Evolutionary conservation across 2,113 vertebrate species (phyloP).

Genomic region (Myrmecophaga tridactyla): DNA sequence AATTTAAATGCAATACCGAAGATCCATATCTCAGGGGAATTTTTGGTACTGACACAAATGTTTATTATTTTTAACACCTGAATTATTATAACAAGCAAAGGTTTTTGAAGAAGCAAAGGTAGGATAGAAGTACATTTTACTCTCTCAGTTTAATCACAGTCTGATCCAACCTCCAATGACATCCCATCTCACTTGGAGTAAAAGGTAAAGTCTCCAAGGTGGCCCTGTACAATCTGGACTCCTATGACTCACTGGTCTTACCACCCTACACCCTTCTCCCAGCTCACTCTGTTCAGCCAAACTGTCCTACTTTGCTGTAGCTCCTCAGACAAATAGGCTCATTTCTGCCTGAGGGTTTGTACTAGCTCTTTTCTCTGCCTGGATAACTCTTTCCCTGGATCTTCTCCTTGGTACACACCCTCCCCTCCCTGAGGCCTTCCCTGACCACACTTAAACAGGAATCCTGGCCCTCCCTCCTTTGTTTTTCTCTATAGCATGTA

Average conservation of each 20-base stretch:
- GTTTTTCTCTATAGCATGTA: neutral
- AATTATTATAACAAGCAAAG: slow-evolving; percentile 3
- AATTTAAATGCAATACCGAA: slow-evolving; percentile 18
- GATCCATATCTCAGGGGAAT: slow-evolving; percentile 6
- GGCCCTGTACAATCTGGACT: neutral
- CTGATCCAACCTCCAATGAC: neutral
- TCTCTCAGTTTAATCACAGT: neutral
- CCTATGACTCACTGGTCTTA: neutral
- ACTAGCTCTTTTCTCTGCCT: neutral
- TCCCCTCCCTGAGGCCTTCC: neutral
- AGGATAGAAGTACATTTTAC: neutral
- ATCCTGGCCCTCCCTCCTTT: neutral
- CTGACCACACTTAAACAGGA: neutral
- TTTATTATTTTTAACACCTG: slow-evolving; percentile 38
- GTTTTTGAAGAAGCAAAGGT: neutral
- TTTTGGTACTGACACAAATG: slow-evolving; percentile 26
- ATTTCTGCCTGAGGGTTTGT: neutral
- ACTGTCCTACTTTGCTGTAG: neutral
- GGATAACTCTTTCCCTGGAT: neutral
- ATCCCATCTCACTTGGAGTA: neutral
- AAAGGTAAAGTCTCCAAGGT: neutral
- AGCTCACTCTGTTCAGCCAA: no score
- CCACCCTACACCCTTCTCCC: neutral
- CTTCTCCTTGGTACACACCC: neutral
- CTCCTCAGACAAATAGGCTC: neutral